Percentiles rank a stretch among this genome's conserved stretches.
phyloP scores from a whole-genome alignment of 2,113 vertebrate genomes.

The Herpetotheres cachinnans region DNA sequence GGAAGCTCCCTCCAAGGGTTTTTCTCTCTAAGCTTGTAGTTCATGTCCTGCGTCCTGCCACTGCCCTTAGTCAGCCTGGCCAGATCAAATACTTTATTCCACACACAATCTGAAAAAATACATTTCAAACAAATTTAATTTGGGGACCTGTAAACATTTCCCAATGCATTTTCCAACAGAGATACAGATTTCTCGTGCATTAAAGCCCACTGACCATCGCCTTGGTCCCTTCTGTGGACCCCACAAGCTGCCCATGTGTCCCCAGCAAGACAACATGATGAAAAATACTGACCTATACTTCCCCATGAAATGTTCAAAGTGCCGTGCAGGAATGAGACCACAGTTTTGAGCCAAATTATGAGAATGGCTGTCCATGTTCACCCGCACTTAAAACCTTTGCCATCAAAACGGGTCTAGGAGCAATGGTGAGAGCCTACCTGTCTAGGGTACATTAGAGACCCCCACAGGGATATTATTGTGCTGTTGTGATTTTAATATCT shows the following conservation, averaged over 20 bases:
- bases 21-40: not conserved
- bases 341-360: not conserved
- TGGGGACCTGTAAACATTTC: not conserved
- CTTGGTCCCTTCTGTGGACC: not conserved
- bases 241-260: not conserved
- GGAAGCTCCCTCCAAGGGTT: not conserved
- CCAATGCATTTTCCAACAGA: not conserved
- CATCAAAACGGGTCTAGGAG: not conserved
- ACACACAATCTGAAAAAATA: not conserved
- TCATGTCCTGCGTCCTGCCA: not conserved
- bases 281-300: not conserved
- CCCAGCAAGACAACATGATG: fast-evolving
- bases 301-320: not conserved
- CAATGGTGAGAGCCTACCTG: not conserved
- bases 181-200: not conserved
- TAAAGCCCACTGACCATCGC: not conserved
- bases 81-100: not conserved
- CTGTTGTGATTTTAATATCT: slow-evolving; percentile 4
- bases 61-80: not conserved
- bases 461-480: not conserved
- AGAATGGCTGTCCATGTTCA: not conserved
- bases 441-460: not conserved
- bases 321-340: not conserved
- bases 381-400: not conserved
- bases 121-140: not conserved